Conservation (phyloP, 2,797 vertebrate genomes). For the Astyanax mexicanus region DNA sequence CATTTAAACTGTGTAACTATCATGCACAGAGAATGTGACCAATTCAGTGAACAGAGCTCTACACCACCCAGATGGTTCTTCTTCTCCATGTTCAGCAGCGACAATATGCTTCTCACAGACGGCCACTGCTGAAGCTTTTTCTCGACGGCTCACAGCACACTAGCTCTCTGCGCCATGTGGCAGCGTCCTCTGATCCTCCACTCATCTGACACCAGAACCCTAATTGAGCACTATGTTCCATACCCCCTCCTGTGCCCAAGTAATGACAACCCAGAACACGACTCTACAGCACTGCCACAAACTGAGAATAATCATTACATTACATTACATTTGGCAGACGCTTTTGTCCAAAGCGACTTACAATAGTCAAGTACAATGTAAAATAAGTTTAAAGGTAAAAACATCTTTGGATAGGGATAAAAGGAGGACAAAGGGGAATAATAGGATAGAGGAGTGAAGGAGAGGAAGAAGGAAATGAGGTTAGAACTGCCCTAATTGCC, state of each 20-base stretch:
- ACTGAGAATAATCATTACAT: conserved; percentile 45
- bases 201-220: conserved; percentile 34
- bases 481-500: too few relatives aligned
- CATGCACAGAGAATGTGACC: too few relatives aligned
- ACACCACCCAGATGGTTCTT: neutral
- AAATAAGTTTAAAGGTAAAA: too few relatives aligned
- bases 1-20: too few relatives aligned
- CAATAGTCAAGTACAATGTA: too few relatives aligned
- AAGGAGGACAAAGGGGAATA: too few relatives aligned
- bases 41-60: neutral
- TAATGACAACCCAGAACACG: conserved; percentile 26
- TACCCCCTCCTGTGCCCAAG: conserved; percentile 12
- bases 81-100: neutral
- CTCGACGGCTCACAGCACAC: neutral
- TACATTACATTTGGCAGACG: too few relatives aligned
- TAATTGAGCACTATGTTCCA: conserved; percentile 9
- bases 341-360: too few relatives aligned
- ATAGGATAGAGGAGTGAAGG: too few relatives aligned
- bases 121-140: neutral
- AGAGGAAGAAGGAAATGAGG: too few relatives aligned
- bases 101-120: neutral
- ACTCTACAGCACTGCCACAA: conserved; percentile 26
- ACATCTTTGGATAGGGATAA: too few relatives aligned
- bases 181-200: conserved; percentile 28
- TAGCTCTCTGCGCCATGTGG: conserved; percentile 7